Evolutionary conservation across 2,888 invertebrate species (phyloP), one percentile per base, ranked within the genome.

Genomic region (Parascotia fuliginaria): DNA sequence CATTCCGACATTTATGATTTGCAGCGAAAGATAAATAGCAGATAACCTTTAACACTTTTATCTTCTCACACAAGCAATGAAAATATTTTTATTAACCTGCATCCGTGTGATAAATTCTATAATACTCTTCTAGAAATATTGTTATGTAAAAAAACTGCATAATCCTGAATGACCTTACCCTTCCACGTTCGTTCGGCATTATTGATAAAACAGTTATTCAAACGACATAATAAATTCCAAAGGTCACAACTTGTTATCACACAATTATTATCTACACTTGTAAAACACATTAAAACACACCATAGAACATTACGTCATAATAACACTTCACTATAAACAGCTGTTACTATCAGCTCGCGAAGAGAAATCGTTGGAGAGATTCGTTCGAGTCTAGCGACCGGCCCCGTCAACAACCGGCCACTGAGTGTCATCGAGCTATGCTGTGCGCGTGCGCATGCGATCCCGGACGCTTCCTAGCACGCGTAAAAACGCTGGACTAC

Each of bases 121-220:
- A 2, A 12, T 13, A 7, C 13, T 31, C 31, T 24, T 24, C 24
- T 24, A 24, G 24, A 24, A 24, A 5, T 19, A 19, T n/a, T n/a
- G n/a, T 19, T 19, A 19, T 19, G 5, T 19, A 2, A 3, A 2
- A 24, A 24, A 24, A 7, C 24, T 24, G 24, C 7, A 6, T 7
- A 24, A 24, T 19, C 19, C 4, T 6, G 7, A 7, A 24, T 24
- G 24, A 24, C 65, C 83, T 84, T 74, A 87, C 86, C 80, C 79
- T 83, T 72, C 76, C 55, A 34, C 79, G 79, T 53, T 86, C 88
- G 55, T 70, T 84, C 52, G 87, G 87, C 87, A 88, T 86, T 52
- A 45, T 68, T 58, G 55, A 73, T 63, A 61, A 42, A 45, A 47
- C 43, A 52, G 73, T 68, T 66, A 60, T 71, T 72, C 70, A 68